Conservation (phyloP, 2,888 invertebrate species). For the Mystacides longicornis region DNA sequence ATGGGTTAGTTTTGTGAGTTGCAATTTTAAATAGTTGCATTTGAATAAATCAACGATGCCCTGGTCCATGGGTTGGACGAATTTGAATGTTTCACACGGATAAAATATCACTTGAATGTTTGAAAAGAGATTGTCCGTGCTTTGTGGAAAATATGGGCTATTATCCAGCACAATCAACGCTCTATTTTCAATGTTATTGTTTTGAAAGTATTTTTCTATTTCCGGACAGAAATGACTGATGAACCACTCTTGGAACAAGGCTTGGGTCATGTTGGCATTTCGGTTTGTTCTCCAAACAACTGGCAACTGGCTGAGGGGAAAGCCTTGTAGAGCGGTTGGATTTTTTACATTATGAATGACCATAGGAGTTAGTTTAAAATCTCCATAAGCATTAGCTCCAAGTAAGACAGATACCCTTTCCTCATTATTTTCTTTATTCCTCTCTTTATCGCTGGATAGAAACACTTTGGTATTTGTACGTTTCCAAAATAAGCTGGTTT, state of each 20-base stretch:
- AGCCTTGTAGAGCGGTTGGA: conserved; percentile 30
- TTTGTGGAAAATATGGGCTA: conserved; percentile 24
- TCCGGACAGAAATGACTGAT: conserved; percentile 25
- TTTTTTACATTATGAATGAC: conserved; percentile 31
- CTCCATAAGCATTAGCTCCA: conserved; percentile 31
- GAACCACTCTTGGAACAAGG: conserved; percentile 28
- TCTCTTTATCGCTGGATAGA: conserved; percentile 7
- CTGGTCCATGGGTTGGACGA: conserved; percentile 10
- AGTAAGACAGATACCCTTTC: conserved; percentile 28
- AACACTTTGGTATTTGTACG: conserved; percentile 16
- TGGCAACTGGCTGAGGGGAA: conserved; percentile 29
- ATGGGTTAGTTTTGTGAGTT: conserved; percentile 1
- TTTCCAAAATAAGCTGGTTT: conserved; percentile 25
- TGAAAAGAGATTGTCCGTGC: conserved; percentile 19
- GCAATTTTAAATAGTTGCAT: conserved; percentile 2
- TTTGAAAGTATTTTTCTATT: conserved; percentile 25
- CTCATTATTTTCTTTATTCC: conserved; percentile 19
- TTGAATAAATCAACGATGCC: conserved; percentile 8
- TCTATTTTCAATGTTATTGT: conserved; percentile 25
- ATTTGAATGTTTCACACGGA: conserved; percentile 7
- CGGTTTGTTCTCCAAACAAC: conserved; percentile 31
- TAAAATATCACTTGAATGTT: conserved; percentile 25
- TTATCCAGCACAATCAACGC: conserved; percentile 26
- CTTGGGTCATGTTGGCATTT: conserved; percentile 29
- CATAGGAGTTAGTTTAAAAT: conserved; percentile 32